These are phyloP conservation scores for Chrysocyon brachyurus DNA, from an alignment of 2,797 vertebrate genomes.

Conservation along the genomic window DNA sequence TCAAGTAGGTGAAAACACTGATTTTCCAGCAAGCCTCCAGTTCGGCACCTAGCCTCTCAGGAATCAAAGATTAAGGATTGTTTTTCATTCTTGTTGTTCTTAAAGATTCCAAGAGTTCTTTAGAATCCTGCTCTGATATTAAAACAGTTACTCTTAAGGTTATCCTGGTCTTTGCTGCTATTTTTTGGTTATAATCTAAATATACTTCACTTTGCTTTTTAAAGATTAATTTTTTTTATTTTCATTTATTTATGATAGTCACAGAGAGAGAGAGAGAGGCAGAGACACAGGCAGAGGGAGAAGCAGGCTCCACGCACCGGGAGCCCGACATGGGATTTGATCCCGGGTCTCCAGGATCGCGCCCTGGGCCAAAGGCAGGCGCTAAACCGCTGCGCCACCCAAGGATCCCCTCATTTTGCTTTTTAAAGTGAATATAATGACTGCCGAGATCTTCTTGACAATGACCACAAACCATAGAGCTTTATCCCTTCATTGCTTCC, in stretches of 20 bases:
- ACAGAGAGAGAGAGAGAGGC: no score
- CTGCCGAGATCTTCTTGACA: not conserved
- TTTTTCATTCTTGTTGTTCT: not conserved
- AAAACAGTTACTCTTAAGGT: not conserved
- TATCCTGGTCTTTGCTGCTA: not conserved
- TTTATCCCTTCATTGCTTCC: not conserved
- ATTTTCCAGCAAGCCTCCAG: not conserved
- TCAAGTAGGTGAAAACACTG: not conserved
- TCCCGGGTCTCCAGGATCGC: no score
- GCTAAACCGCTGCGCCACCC: no score
- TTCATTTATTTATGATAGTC: no score
- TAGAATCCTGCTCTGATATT: slow-evolving; percentile 21
- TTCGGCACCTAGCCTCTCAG: not conserved
- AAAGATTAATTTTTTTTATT: not conserved
- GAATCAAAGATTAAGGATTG: not conserved
- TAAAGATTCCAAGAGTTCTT: slow-evolving; percentile 18
- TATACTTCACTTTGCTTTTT: slow-evolving; percentile 9
- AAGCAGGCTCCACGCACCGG: no score
- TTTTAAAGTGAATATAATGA: not conserved
- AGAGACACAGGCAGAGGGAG: no score
- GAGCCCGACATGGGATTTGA: no score
- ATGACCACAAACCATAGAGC: not conserved
- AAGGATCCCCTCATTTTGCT: not conserved
- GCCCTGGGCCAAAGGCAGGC: no score
- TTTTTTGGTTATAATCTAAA: not conserved